These are phyloP conservation scores for Stegodyphus dumicola DNA, from an alignment of 1,140 invertebrate genomes.

Conservation along the genomic window DNA sequence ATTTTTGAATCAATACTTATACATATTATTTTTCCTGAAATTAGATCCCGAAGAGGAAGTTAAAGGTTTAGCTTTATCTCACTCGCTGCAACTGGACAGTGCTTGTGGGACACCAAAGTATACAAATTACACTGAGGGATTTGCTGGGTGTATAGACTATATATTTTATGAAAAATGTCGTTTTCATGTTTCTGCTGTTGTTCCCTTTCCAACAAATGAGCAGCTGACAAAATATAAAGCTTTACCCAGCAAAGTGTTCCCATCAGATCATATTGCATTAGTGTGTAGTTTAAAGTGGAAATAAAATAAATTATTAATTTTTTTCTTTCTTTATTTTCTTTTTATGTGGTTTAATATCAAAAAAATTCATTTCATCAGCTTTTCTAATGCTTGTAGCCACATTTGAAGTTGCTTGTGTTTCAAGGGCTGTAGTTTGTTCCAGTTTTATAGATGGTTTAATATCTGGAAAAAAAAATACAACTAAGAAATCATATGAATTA, in stretches of 20 bases:
- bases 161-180: conserved; percentile 73
- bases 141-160: conserved; percentile 91
- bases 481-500: too few species aligned
- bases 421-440: too few species aligned
- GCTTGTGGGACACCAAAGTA: conserved; percentile 73
- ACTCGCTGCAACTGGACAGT: conserved; percentile 72
- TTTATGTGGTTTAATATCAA: background rate
- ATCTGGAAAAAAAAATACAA: too few species aligned
- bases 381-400: too few species aligned
- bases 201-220: conserved; percentile 83
- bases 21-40: too few species aligned
- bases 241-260: conserved; percentile 86
- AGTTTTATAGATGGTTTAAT: too few species aligned
- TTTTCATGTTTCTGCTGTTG: conserved; percentile 67
- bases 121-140: conserved; percentile 87
- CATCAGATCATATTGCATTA: conserved; percentile 92
- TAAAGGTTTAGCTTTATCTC: conserved; percentile 77
- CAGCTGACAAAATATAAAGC: conserved; percentile 78
- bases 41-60: conserved; percentile 77
- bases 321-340: background rate
- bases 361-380: background rate
- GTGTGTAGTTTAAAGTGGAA: conserved; percentile 82
- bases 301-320: conserved; percentile 16
- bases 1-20: too few species aligned
- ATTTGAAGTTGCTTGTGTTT: too few species aligned